Evolutionary conservation across 2,113 vertebrate species (phyloP), one percentile per base, ranked within the genome.

Genomic region (Nycticorax nycticorax): DNA sequence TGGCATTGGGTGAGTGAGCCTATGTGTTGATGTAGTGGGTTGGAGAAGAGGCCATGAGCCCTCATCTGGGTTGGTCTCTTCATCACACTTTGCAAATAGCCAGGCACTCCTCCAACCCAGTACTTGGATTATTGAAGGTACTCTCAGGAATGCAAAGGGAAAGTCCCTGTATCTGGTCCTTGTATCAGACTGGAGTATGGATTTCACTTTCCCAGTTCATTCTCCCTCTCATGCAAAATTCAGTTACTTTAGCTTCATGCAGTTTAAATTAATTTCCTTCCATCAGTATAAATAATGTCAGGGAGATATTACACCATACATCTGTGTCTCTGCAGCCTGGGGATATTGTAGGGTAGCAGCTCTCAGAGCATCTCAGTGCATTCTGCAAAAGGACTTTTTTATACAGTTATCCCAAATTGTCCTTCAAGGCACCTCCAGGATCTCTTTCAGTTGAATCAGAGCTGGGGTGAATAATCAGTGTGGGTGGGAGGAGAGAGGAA

Each of bases 251-350:
- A 48, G 76, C 84, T 84, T 89, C 50, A 26, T 35, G 41, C 33
- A 69, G 76, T 86, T 92, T 53, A 77, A 91, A 95, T 94, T 72
- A 55, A 88, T 95, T 91, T 77, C 35, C 59, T 86, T 80, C 92
- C 73, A 91, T 66, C 41, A 27, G 30, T 74, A 77, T 69, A 88
- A 93, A 93, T 88, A 92, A 89, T 66, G 50, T 22, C 86, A 66
- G 33, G 48, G 43, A 73, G 35, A 33, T 89, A 39, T 64, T 77
- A 39, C 18, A 12, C 27, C 45, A 48, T 52, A 26, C 39, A 56
- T 86, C 60, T 81, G 15, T 68, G 52, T 87, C 74, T 87, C 17
- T 85, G 45, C 77, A 94, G 95, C 84, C 71, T 79, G 47, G 48
- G 81, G 52, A 22, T 66, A 13, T 20, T 24, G n/a, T 18, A 91